Percentiles rank a stretch among this genome's conserved stretches.
phyloP scores from a whole-genome alignment of 2,888 invertebrate genomes.

The Priocnemis perturbator region DNA sequence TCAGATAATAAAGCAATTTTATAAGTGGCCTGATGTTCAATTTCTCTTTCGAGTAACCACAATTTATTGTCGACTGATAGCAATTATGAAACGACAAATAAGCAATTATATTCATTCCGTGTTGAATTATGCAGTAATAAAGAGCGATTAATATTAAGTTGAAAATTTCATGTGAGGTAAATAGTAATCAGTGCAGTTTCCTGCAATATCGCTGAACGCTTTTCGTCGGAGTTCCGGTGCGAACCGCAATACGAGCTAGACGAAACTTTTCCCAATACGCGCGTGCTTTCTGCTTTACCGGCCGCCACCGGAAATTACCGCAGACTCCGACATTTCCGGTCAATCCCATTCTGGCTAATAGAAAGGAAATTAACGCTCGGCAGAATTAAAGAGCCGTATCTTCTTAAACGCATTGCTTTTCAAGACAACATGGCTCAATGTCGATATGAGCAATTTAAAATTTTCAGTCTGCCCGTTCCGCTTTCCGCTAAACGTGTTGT shows the following conservation, averaged over 20 bases:
- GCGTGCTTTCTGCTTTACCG: constrained; percentile 57
- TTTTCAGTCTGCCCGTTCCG: too few relatives aligned
- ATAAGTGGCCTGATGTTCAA: too few relatives aligned
- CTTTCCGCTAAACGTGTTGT: too few relatives aligned
- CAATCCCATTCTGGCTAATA: constrained; percentile 45
- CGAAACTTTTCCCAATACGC: constrained; percentile 33
- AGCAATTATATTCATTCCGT: background rate
- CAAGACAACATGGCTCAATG: background rate
- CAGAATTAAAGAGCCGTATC: constrained; percentile 47
- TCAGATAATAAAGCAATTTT: too few relatives aligned
- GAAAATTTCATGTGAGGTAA: background rate
- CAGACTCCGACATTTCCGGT: constrained; percentile 52
- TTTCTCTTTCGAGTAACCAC: too few relatives aligned
- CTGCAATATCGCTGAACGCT: constrained; percentile 46
- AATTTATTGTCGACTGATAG: too few relatives aligned
- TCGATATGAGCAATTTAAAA: too few relatives aligned
- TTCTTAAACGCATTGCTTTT: constrained; percentile 19
- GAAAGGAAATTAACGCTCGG: constrained; percentile 46
- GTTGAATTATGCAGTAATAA: background rate
- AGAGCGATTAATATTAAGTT: background rate
- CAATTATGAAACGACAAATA: background rate
- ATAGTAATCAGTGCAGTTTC: constrained; percentile 45
- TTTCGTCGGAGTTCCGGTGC: constrained; percentile 33
- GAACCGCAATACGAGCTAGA: constrained; percentile 29
- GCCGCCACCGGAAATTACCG: constrained; percentile 52